phyloP scores from a whole-genome alignment of 2,797 vertebrate genomes.

The Xenops minutus region DNA sequence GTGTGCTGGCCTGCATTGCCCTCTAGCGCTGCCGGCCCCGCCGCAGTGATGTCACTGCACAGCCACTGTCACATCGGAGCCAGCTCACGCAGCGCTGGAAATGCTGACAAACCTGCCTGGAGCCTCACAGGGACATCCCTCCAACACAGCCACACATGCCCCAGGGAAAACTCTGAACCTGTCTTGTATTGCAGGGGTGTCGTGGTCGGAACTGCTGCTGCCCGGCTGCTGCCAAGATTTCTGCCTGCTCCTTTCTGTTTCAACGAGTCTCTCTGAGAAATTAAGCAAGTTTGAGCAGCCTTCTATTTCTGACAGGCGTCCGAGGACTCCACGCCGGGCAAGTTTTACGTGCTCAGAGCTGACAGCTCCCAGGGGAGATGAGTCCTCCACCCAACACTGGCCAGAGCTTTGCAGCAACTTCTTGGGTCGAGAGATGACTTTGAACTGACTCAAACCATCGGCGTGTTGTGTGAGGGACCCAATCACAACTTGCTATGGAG shows the following conservation, averaged over 20 bases:
- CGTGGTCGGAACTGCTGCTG: background rate
- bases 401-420: slow-evolving; percentile 9
- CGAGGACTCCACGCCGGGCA: slow-evolving; percentile 22
- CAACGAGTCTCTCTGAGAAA: slow-evolving; percentile 28
- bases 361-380: slow-evolving; percentile 46
- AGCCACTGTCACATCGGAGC: background rate
- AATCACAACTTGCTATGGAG: slow-evolving; percentile 85
- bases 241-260: background rate
- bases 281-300: slow-evolving; percentile 50
- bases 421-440: slow-evolving; percentile 57
- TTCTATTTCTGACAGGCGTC: slow-evolving; percentile 26
- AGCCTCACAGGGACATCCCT: slow-evolving; percentile 41
- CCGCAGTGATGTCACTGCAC: slow-evolving; percentile 66
- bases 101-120: slow-evolving; percentile 55
- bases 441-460: slow-evolving; percentile 37
- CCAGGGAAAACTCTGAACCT: background rate
- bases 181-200: background rate
- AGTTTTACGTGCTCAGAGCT: background rate
- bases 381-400: background rate
- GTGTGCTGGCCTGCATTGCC: slow-evolving; percentile 66
- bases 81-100: slow-evolving; percentile 27
- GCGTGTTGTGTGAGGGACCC: slow-evolving; percentile 30
- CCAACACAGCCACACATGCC: slow-evolving; percentile 4
- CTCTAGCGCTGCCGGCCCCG: slow-evolving; percentile 71
- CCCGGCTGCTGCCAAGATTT: background rate